Evolutionary conservation across 2,797 vertebrate species (phyloP).

Genomic region (Cyprinella venusta): DNA sequence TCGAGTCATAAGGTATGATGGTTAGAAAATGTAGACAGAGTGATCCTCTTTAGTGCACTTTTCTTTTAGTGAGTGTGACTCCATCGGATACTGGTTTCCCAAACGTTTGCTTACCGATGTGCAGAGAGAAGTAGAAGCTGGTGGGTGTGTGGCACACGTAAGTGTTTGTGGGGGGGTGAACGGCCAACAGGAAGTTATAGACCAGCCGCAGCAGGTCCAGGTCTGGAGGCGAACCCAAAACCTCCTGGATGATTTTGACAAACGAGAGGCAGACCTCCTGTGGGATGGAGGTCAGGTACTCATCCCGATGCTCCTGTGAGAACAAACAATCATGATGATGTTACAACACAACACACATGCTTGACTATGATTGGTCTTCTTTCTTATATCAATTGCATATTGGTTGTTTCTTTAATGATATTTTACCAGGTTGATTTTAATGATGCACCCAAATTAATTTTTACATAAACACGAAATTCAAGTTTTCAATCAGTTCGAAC

Average conservation of each 20-base stretch:
- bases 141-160: conserved; percentile 98
- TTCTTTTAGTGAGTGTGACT: not conserved
- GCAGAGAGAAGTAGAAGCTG: conserved; percentile 96
- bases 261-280: conserved; percentile 93
- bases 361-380: not conserved
- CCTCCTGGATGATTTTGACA: conserved; percentile 98
- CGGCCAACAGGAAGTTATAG: conserved; percentile 95
- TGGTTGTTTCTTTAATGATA: not conserved
- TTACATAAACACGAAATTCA: too few relatives aligned
- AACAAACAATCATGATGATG: conserved; percentile 41
- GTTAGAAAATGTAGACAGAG: too few relatives aligned
- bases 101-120: conserved; percentile 83
- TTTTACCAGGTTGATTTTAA: not conserved
- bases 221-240: conserved; percentile 96
- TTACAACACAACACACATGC: not conserved
- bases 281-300: conserved; percentile 88
- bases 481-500: not conserved
- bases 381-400: not conserved
- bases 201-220: conserved; percentile 89
- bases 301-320: conserved; percentile 91
- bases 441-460: not conserved
- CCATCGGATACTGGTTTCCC: not conserved
- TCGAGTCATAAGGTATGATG: too few relatives aligned
- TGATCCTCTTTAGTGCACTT: not conserved
- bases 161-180: conserved; percentile 97